Evolutionary conservation across 2,113 vertebrate species (phyloP), one percentile per base, ranked within the genome.

Genomic region (Vanacampus margaritifer): DNA sequence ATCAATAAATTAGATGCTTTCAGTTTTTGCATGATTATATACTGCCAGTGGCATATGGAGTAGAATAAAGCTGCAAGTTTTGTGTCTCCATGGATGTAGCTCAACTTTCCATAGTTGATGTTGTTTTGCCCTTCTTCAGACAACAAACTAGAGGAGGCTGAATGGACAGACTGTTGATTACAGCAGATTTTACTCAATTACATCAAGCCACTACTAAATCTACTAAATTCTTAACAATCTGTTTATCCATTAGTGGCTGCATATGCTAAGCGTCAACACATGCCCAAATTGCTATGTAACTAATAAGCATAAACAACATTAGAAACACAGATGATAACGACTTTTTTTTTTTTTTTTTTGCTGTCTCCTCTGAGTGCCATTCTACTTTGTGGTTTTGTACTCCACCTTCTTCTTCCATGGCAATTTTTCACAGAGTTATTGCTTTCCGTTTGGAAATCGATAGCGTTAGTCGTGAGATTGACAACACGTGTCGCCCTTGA

Each of bases 401-500:
- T 26, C 21, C 39, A 3, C n/a, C n/a, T n/a, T 62, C 60, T 43
- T 62, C 39, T 62, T 16, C 60, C 37, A 74, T 69, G 63, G 37
- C 71, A 61, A 16, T 48, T 41, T 43, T 65, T 69, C 65, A 74
- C 66, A 82, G 80, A 87, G 84, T 82, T 81, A 88, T 86, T 58
- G 66, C 79, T 68, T 67, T 67, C 69, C 77, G 64, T 77, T 87
- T 84, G 75, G 62, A 68, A 88, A 79, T 78, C 76, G 77, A 79
- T 81, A 72, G 73, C 73, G 58, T 74, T 80, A 19, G 19, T 73
- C 67, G 69, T 45, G 77, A 69, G 79, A 87, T 86, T 88, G 87
- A 87, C 82, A 84, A 70, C 83, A 87, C 77, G 76, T 82, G 84
- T 75, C 79, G 65, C 51, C 56, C 69, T 77, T 69, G 46, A 68